Evolutionary conservation across 37 sponge, comb jelly and placozoan genomes (phyloP), one percentile per base, ranked within the genome.

Genomic region (Oscarella lobularis): DNA sequence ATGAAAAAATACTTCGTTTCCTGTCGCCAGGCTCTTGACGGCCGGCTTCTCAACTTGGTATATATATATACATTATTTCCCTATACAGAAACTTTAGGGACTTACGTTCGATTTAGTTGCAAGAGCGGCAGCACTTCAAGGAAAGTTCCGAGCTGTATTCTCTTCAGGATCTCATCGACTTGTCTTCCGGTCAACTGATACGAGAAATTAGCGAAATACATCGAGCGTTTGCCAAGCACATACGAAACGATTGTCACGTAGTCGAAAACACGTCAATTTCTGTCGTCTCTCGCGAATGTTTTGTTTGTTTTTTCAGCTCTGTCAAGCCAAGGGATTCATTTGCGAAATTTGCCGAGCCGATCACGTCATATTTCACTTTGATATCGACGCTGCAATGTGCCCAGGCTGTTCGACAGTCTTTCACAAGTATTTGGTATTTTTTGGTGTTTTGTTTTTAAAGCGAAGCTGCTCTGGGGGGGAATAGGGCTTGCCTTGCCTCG

Each of bases 1-100:
- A 89, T 89, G 90, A 93, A 85, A 54, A 65, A 73, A 38, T 85
- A 81, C 74, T 79, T 93, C 37, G 65, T 87, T 14, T 37, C 79
- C 67, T 93, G 94, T 33, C 38, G 39, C 27, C 20, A 27, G 6
- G 94, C 94, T 36, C 76, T 73, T 70, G 78, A 86, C 40, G 67
- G 73, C 38, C 73, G 76, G 36, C 76, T 93, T 14, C 73, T 87
- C n/a, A 68, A 79, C 20, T 39, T 76, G 73, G 78, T 89, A 36
- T 34, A 76, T 65, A 1, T 31, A n/a, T n/a, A n/a, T n/a, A n/a
- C n/a, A n/a, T 20, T 36, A 41, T 30, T 27, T 74, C 37, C 38
- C 3, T 14, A 30, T 74, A 41, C 41, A 69, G 71, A 38, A 40
- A 83, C 40, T 66, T 80, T 5, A 29, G 33, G 48, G 35, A 1